Evolutionary conservation across 2,888 invertebrate species (phyloP), one percentile per base, ranked within the genome.

Genomic region (Melanophora roralis): DNA sequence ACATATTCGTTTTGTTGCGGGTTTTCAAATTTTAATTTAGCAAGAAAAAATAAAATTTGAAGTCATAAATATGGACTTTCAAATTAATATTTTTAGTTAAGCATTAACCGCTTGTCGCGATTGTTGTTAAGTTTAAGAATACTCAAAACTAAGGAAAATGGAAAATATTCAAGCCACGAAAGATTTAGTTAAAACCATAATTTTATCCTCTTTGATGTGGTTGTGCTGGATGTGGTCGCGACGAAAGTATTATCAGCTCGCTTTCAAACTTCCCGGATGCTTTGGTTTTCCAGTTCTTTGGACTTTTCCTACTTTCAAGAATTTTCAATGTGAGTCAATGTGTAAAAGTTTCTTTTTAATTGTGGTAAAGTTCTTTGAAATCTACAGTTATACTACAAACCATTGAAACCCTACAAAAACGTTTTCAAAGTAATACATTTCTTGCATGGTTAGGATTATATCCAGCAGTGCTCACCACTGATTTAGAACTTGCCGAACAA

Each of bases 371-470:
- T 43, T 0, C 12, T 9, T 7, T 1, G 8, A 45, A 6, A 16
- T 67, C 19, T 14, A 21, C 19, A 71, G 71, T 3, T 11, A n/a
- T 36, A 27, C 23, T 75, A 0, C 38, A 60, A 21, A 16, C n/a
- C 0, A 0, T 40, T n/a, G 7, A 4, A 1, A 36, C 4, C 1
- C 72, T 82, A 23, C 73, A 81, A 8, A 34, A 43, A 49, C 69
- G 75, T 11, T 73, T 47, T 43, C 72, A 78, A 38, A 14, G 47
- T 6, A 32, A 68, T 16, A 82, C 76, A 0, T 51, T 82, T n/a
- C 72, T 71, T 60, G 23, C 82, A 19, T 83, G 83, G 83, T 9
- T 81, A 7, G 84, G 84, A 8, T 36, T 74, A 4, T 47, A 79
- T 16, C 83, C 84, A 0, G 51, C 68, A 8, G 7, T 84, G 7